Percentiles rank a stretch among this genome's conserved stretches.
Evolutionary conservation across 2,797 vertebrate genomes (phyloP).

Genomic region (Urocyon cinereoargenteus): DNA sequence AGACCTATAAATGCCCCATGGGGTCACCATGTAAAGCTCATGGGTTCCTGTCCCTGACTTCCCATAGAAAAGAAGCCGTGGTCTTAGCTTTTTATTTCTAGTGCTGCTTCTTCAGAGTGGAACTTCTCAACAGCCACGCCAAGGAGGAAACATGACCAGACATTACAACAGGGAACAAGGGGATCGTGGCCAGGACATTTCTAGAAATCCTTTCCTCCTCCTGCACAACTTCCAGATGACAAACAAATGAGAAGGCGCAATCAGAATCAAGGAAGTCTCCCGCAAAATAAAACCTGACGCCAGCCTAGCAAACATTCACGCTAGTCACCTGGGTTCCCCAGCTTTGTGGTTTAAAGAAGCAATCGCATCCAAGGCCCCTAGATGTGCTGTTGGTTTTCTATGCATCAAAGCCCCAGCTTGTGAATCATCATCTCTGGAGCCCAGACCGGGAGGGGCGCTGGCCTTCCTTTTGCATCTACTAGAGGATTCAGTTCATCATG

Average conservation of each 20-base stretch:
- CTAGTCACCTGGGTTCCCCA: constrained; percentile 13
- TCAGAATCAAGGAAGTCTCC: constrained; percentile 32
- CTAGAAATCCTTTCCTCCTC: background rate
- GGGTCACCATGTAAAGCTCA: background rate
- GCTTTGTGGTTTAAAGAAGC: constrained; percentile 69
- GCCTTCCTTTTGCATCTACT: constrained; percentile 58
- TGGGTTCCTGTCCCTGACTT: background rate
- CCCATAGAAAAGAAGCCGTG: background rate
- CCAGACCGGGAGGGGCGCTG: constrained; percentile 47
- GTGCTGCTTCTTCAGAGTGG: background rate
- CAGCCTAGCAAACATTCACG: constrained; percentile 54
- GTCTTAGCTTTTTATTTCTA: background rate
- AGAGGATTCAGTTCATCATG: constrained; percentile 27
- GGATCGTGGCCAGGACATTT: background rate
- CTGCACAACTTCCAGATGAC: constrained; percentile 42
- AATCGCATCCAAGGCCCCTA: background rate
- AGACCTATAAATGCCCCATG: background rate
- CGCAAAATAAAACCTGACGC: constrained; percentile 59
- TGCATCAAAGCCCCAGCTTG: constrained; percentile 43
- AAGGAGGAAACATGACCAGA: constrained; percentile 14
- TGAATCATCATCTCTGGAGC: constrained; percentile 57
- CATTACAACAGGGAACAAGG: background rate
- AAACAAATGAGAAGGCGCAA: constrained; percentile 35
- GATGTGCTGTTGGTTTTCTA: constrained; percentile 61
- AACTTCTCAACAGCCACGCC: constrained; percentile 15